These are phyloP conservation scores for Ethmia dodecea DNA, from an alignment of 2,888 invertebrate species.

Conservation along the genomic window DNA sequence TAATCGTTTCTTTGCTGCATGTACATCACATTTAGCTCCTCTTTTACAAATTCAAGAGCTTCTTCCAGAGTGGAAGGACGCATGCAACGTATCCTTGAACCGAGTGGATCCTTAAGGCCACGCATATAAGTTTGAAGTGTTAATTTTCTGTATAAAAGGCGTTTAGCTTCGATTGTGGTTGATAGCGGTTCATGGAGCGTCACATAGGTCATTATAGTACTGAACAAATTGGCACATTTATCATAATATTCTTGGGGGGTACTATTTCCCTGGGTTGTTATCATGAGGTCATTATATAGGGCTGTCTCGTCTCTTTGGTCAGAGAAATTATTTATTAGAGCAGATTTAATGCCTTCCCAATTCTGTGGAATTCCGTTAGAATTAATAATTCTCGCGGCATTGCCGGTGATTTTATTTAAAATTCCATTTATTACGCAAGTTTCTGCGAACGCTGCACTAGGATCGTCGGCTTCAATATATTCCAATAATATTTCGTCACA, in stretches of 20 bases:
- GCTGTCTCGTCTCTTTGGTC: not conserved
- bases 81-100: slow-evolving; percentile 5
- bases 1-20: slow-evolving; percentile 1
- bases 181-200: not conserved
- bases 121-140: slow-evolving; percentile 1
- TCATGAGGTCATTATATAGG: not conserved
- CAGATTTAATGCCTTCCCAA: not conserved
- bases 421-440: no score
- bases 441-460: no score
- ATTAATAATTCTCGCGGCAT: not conserved
- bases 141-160: slow-evolving; percentile 1
- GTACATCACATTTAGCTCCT: slow-evolving; percentile 5
- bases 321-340: not conserved
- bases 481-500: no score
- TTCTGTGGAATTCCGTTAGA: not conserved
- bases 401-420: not conserved
- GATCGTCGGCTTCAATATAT: no score
- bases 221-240: not conserved
- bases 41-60: slow-evolving; percentile 4
- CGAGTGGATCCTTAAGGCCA: not conserved
- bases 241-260: not conserved
- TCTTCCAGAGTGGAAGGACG: slow-evolving; percentile 2
- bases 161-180: not conserved
- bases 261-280: not conserved
- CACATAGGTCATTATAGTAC: slow-evolving; percentile 4